A percentile compares a stretch with the other conserved stretches of the same genome.
phyloP scores from a whole-genome alignment of 1,140 invertebrate species.

The Pantala flavescens region DNA sequence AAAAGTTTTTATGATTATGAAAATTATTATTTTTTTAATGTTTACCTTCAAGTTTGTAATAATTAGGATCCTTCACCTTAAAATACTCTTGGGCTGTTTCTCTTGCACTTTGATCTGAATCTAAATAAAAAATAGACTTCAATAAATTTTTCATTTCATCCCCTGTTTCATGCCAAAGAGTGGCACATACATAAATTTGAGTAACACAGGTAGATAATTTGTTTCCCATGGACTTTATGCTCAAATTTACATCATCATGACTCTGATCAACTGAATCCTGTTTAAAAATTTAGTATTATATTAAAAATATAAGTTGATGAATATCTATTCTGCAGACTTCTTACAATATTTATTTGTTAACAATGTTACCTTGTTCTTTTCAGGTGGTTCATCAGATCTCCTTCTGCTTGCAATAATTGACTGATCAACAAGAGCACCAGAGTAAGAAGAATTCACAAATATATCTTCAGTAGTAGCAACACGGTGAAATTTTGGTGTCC shows the following conservation, averaged over 20 bases:
- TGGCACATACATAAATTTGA: constrained; percentile 51
- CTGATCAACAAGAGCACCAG: constrained; percentile 86
- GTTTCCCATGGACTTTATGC: neutral
- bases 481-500: constrained; percentile 94
- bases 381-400: constrained; percentile 72
- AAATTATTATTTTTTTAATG: too few relatives aligned
- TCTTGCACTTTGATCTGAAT: constrained; percentile 52
- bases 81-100: constrained; percentile 51
- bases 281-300: too few relatives aligned
- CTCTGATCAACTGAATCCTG: too few relatives aligned
- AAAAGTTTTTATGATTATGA: too few relatives aligned
- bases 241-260: neutral
- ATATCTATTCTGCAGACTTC: too few relatives aligned
- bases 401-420: constrained; percentile 88
- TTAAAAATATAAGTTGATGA: too few relatives aligned
- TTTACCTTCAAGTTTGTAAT: constrained; percentile 58
- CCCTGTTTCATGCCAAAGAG: constrained; percentile 57
- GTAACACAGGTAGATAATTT: constrained; percentile 25
- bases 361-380: too few relatives aligned
- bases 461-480: constrained; percentile 91
- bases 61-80: constrained; percentile 51
- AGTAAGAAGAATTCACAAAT: constrained; percentile 92
- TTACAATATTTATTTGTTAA: too few relatives aligned
- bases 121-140: constrained; percentile 49
- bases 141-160: constrained; percentile 53